Evolutionary conservation across 2,888 invertebrate species (phyloP).

Genomic region (Piscicola geometra): DNA sequence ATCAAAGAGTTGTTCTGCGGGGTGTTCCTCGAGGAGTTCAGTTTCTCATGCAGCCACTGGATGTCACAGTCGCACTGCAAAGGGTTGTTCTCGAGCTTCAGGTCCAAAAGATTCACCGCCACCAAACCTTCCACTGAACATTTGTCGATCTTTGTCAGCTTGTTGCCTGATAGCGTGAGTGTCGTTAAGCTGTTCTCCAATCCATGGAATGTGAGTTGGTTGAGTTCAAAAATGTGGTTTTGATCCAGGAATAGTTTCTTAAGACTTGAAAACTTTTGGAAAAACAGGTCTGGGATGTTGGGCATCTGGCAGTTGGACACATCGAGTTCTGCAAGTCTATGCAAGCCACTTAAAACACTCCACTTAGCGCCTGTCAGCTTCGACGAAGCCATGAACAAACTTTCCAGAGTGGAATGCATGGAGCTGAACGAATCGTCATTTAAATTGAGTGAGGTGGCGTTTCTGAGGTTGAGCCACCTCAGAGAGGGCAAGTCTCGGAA

Average conservation of each 20-base stretch:
- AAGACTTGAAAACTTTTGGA: conserved; percentile 5
- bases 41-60: conserved; percentile 28
- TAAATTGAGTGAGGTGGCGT: conserved; percentile 1
- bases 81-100: conserved; percentile 27
- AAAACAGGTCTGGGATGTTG: conserved; percentile 28
- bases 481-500: conserved; percentile 10
- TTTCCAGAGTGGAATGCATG: neutral
- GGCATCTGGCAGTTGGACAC: conserved; percentile 12
- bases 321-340: neutral
- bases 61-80: conserved; percentile 32
- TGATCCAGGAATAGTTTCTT: conserved; percentile 11
- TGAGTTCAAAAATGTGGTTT: neutral
- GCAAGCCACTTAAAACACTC: neutral
- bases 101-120: conserved; percentile 12
- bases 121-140: conserved; percentile 25
- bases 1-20: neutral
- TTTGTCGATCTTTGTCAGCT: conserved; percentile 26
- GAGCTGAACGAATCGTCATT: conserved; percentile 8
- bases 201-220: conserved; percentile 10
- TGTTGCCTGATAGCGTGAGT: conserved; percentile 25
- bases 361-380: conserved; percentile 6
- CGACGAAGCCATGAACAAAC: neutral
- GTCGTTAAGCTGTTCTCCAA: conserved; percentile 2
- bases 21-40: neutral
- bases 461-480: neutral